These are phyloP conservation scores for Pentalonia nigronervosa DNA, from an alignment of 1,140 invertebrate species.

Conservation along the genomic window DNA sequence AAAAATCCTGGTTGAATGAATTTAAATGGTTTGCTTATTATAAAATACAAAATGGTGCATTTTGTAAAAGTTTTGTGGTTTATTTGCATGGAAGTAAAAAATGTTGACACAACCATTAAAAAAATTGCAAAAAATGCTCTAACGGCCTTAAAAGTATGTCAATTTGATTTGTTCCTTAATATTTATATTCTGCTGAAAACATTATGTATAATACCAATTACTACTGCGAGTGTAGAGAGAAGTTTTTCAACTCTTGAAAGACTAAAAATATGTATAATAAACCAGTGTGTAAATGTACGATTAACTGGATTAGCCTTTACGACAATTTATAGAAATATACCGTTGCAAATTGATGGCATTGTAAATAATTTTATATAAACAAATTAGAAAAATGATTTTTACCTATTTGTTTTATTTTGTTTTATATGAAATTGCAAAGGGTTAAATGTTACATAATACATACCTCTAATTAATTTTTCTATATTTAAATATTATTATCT, in stretches of 20 bases:
- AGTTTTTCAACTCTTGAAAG: not conserved
- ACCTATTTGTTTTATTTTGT: not conserved
- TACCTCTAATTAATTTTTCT: too few species aligned
- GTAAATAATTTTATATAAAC: not conserved
- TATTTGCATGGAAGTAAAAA: not conserved
- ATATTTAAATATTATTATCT: too few species aligned
- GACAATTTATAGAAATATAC: not conserved
- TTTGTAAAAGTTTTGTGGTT: not conserved
- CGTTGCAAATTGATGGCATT: not conserved
- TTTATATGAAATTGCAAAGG: too few species aligned
- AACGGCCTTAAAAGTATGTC: not conserved
- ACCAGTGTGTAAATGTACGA: not conserved
- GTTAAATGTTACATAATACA: too few species aligned
- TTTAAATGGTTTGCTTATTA: conserved; percentile 4
- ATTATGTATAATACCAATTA: not conserved
- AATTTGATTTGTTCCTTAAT: not conserved
- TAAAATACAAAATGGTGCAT: too few species aligned
- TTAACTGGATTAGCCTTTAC: not conserved
- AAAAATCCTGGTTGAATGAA: not conserved
- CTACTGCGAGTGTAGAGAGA: not conserved
- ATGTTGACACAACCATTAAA: not conserved
- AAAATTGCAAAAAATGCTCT: not conserved
- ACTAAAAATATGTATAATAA: not conserved
- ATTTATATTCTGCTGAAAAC: not conserved
- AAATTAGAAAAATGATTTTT: not conserved